These are phyloP conservation scores for Notospermus geniculatus DNA, from an alignment of 1,140 invertebrate genomes.

Conservation along the genomic window DNA sequence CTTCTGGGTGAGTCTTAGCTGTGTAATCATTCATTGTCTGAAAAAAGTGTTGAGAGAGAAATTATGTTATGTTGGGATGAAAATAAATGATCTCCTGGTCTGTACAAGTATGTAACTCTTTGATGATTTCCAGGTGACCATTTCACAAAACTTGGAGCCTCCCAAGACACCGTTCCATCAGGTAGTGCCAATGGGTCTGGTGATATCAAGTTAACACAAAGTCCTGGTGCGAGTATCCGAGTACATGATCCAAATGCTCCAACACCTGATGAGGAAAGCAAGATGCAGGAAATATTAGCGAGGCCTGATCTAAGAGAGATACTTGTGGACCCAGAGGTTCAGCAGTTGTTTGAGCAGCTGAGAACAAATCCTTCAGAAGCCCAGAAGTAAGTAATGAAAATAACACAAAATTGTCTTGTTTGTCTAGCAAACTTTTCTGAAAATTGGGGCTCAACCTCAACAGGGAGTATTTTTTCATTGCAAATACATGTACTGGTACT, in stretches of 20 bases:
- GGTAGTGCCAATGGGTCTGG: not conserved
- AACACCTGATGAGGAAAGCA: slow-evolving; percentile 26
- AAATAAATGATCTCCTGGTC: too few species aligned
- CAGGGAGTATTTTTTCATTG: not conserved
- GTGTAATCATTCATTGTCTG: too few species aligned
- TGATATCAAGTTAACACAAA: slow-evolving; percentile 7
- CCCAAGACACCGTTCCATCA: not conserved
- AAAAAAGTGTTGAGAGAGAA: too few species aligned
- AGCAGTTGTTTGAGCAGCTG: slow-evolving; percentile 32
- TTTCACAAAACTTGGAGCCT: slow-evolving; percentile 9
- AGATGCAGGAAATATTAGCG: slow-evolving; percentile 32
- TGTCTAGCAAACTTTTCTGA: not conserved
- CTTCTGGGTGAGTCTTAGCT: slow-evolving; percentile 37
- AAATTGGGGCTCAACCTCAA: too few species aligned
- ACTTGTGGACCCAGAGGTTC: slow-evolving; percentile 37
- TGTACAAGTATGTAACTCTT: not conserved
- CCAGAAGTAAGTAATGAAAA: slow-evolving; percentile 34
- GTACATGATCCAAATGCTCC: slow-evolving; percentile 12
- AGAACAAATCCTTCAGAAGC: slow-evolving; percentile 34
- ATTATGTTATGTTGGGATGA: too few species aligned
- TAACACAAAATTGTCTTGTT: not conserved
- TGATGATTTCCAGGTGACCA: slow-evolving; percentile 16
- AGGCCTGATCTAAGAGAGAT: slow-evolving; percentile 32
- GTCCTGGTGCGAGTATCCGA: slow-evolving; percentile 18
- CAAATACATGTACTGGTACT: too few species aligned